Conservation (phyloP, 2,888 invertebrate genomes). For the Galerucella nymphaeae region DNA sequence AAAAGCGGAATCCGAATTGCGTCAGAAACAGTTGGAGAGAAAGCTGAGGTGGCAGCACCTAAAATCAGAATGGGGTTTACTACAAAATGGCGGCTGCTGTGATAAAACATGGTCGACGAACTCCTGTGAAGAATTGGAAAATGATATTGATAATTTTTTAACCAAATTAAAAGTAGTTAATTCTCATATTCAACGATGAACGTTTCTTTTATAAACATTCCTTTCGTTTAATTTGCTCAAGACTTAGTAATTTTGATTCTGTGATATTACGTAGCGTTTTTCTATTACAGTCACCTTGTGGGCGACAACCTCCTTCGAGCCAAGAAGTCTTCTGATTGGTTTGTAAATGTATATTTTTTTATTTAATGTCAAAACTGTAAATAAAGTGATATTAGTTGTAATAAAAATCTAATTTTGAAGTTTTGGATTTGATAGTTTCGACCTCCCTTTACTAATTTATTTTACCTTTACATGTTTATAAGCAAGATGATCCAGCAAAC, state of each 20-base stretch:
- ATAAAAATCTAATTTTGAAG: conserved; percentile 48
- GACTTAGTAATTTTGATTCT: conserved; percentile 53
- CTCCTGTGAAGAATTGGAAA: conserved; percentile 69
- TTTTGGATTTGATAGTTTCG: conserved; percentile 38
- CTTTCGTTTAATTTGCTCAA: conserved; percentile 41
- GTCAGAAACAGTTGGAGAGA: conserved; percentile 72
- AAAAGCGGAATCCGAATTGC: conserved; percentile 72
- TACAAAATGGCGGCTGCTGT: conserved; percentile 36
- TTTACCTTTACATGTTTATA: conserved; percentile 60
- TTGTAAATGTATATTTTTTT: conserved; percentile 59
- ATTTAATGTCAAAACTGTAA: conserved; percentile 44
- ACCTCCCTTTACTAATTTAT: conserved; percentile 55
- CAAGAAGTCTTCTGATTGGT: conserved; percentile 57
- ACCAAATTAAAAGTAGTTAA: conserved; percentile 72
- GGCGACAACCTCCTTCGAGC: conserved; percentile 48
- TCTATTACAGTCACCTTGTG: conserved; percentile 62
- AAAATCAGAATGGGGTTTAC: conserved; percentile 49
- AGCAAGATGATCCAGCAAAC: conserved; percentile 48
- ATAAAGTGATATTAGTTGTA: conserved; percentile 50
- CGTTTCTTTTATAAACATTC: conserved; percentile 39
- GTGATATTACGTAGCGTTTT: conserved; percentile 64
- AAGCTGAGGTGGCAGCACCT: conserved; percentile 69
- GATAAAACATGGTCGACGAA: conserved; percentile 50
- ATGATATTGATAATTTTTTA: conserved; percentile 74
- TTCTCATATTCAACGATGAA: conserved; percentile 62